These are phyloP conservation scores for Triplophysa siluroides DNA, from an alignment of 2,113 vertebrate genomes.

Conservation along the genomic window DNA sequence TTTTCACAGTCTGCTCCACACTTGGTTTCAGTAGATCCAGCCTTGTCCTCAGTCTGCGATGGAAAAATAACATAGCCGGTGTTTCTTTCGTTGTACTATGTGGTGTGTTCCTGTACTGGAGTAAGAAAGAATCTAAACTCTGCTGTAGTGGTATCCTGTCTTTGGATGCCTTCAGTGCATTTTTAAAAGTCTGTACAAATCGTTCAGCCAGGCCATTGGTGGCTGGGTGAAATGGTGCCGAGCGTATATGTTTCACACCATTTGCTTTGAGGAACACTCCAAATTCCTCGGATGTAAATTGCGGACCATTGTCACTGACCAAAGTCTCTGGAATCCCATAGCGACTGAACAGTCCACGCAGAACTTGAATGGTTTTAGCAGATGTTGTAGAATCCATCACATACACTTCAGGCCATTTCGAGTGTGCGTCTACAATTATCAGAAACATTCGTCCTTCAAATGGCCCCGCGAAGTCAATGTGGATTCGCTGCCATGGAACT, in stretches of 20 bases:
- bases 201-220: constrained; percentile 10
- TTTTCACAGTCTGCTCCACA: constrained; percentile 6
- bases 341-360: background rate
- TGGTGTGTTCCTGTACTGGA: constrained; percentile 9
- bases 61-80: constrained; percentile 33
- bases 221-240: constrained; percentile 30
- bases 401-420: background rate
- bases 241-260: constrained; percentile 11
- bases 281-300: constrained; percentile 43
- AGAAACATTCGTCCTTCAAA: constrained; percentile 7
- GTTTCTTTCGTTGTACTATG: constrained; percentile 33
- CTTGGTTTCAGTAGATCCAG: constrained; percentile 28
- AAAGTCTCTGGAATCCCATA: constrained; percentile 29
- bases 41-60: background rate
- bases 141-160: background rate
- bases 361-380: constrained; percentile 22
- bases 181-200: constrained; percentile 46
- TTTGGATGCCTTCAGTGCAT: constrained; percentile 11
- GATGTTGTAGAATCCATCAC: constrained; percentile 39
- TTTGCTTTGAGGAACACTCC: constrained; percentile 23
- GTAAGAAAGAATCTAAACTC: constrained; percentile 8
- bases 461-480: constrained; percentile 40
- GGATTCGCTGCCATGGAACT: constrained; percentile 36
- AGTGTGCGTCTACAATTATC: too few relatives aligned
- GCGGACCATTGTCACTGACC: constrained; percentile 34